phyloP scores from a whole-genome alignment of 2,113 vertebrate genomes.

The Tachysurus vachellii region DNA sequence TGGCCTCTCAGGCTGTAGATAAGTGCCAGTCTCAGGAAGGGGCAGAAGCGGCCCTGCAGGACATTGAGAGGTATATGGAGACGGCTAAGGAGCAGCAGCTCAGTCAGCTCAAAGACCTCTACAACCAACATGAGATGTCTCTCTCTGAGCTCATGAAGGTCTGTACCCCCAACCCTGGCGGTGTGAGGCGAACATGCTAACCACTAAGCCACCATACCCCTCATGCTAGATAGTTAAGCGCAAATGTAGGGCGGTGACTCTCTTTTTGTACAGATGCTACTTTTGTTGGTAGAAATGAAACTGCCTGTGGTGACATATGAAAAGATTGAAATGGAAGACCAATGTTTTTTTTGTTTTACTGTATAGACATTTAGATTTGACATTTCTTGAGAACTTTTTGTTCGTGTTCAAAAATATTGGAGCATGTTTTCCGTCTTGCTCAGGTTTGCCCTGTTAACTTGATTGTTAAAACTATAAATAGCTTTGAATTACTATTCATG shows the following conservation, averaged over 20 bases:
- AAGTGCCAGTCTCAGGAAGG: slow-evolving; percentile 96
- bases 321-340: not conserved
- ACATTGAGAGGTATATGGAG: slow-evolving; percentile 84
- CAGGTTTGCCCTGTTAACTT: no score
- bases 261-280: not conserved
- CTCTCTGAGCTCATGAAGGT: slow-evolving; percentile 87
- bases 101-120: slow-evolving; percentile 81
- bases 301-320: not conserved
- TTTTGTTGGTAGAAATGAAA: not conserved
- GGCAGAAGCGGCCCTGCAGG: slow-evolving; percentile 84
- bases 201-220: no score
- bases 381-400: not conserved
- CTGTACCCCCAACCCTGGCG: no score
- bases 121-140: slow-evolving; percentile 86
- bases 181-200: no score
- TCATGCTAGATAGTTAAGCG: not conserved
- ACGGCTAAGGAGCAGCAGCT: slow-evolving; percentile 81
- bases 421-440: no score
- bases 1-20: slow-evolving; percentile 94
- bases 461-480: no score
- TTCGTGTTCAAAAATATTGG: no score
- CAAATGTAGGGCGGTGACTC: not conserved
- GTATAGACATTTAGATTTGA: not conserved
- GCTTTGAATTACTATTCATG: no score
- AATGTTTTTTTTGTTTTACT: not conserved